Evolutionary conservation across 2,888 invertebrate species (phyloP).

Genomic region (Hesperia comma): DNA sequence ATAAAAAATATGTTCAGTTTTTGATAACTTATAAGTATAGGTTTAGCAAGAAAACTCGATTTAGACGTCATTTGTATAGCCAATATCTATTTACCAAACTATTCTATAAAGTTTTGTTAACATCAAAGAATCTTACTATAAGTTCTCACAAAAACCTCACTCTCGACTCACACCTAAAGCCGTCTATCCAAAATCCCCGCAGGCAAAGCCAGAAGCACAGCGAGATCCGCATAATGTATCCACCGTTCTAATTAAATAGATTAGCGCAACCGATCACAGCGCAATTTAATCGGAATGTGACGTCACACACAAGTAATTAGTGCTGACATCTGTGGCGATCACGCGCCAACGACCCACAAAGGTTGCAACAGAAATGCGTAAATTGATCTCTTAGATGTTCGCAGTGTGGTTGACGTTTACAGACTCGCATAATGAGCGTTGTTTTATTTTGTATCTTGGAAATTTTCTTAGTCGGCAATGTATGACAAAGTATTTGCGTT

Average conservation of each 20-base stretch:
- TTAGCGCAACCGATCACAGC: constrained; percentile 48
- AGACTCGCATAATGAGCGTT: not conserved
- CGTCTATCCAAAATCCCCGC: constrained; percentile 6
- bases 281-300: constrained; percentile 61
- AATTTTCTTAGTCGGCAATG: no score
- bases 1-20: no score
- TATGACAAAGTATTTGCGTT: no score
- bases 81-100: no score
- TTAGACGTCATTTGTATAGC: no score
- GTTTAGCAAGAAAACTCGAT: no score
- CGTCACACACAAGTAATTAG: constrained; percentile 59
- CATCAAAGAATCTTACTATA: not conserved
- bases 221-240: constrained; percentile 31
- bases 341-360: constrained; percentile 45
- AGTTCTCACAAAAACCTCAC: not conserved
- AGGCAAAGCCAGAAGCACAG: constrained; percentile 8
- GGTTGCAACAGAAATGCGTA: constrained; percentile 31
- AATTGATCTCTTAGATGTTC: constrained; percentile 26
- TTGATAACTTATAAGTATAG: no score
- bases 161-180: not conserved
- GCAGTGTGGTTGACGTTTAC: not conserved
- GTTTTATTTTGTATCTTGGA: not conserved
- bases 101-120: not conserved
- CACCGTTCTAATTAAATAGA: constrained; percentile 61
- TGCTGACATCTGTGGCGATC: constrained; percentile 54